Evolutionary conservation across 2,797 vertebrate genomes (phyloP).

Genomic region (Furcifer pardalis): DNA sequence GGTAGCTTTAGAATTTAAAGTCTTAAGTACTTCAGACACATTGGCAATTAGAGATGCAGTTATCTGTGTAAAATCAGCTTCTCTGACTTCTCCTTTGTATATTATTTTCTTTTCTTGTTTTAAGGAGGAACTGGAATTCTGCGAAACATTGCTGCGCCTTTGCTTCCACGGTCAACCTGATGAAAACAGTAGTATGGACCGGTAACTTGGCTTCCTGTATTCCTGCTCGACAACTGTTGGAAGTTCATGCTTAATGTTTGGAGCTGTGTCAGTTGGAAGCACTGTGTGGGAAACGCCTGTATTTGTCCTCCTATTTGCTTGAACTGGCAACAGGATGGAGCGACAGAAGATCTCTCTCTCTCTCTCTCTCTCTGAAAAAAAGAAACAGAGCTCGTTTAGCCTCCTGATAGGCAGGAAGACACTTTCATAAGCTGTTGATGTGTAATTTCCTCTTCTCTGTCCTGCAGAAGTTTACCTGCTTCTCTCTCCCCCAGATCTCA

Average conservation of each 20-base stretch:
- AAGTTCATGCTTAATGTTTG: neutral
- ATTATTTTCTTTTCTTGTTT: neutral
- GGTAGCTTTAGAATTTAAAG: neutral
- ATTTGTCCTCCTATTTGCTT: constrained; percentile 4
- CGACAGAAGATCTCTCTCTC: constrained; percentile 14
- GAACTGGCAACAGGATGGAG: constrained; percentile 6
- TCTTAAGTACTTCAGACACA: neutral
- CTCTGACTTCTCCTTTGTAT: neutral
- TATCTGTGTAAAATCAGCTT: neutral
- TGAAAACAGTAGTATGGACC: constrained; percentile 87
- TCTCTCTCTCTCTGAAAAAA: no score
- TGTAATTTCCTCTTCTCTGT: constrained; percentile 14
- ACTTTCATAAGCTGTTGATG: constrained; percentile 31
- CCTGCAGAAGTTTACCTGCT: neutral
- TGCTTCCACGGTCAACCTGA: constrained; percentile 80
- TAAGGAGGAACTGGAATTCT: constrained; percentile 91
- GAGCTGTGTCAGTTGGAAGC: constrained; percentile 13
- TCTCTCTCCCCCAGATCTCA: no score
- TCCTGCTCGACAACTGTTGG: neutral
- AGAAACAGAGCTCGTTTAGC: neutral
- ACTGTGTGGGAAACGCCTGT: constrained; percentile 7
- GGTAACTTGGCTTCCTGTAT: constrained; percentile 70
- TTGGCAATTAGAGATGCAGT: neutral
- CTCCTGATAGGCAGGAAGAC: constrained; percentile 17
- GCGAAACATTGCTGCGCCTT: constrained; percentile 76